Evolutionary conservation across 2,888 invertebrate species (phyloP).

Genomic region (Acanthosepion esculentum): DNA sequence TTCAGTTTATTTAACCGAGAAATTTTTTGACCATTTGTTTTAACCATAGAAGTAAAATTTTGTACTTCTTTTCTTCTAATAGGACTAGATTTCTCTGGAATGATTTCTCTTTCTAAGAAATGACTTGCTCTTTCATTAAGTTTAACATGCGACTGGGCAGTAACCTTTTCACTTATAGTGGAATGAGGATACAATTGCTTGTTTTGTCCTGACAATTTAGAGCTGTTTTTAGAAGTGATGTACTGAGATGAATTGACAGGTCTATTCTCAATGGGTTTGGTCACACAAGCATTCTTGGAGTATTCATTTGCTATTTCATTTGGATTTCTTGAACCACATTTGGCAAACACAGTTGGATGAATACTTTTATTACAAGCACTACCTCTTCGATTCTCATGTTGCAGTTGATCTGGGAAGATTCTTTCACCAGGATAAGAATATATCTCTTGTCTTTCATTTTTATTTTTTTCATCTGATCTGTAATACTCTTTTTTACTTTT

Average conservation of each 20-base stretch:
- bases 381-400: background rate
- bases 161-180: background rate
- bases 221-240: background rate
- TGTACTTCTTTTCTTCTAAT: background rate
- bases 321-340: background rate
- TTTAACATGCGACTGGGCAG: background rate
- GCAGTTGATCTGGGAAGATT: background rate
- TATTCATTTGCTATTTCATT: background rate
- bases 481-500: background rate
- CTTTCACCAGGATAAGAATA: slow-evolving; percentile 15
- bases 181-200: background rate
- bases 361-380: background rate
- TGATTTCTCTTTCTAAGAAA: background rate
- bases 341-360: background rate
- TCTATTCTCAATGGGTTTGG: background rate
- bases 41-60: background rate
- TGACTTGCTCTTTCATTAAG: background rate
- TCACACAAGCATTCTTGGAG: background rate
- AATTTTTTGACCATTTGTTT: background rate
- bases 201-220: background rate
- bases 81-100: background rate
- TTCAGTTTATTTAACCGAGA: background rate
- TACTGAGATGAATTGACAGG: background rate
- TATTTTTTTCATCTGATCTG: background rate
- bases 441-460: background rate